Evolutionary conservation across 2,888 invertebrate species (phyloP).

Genomic region (Drosophila borealis): DNA sequence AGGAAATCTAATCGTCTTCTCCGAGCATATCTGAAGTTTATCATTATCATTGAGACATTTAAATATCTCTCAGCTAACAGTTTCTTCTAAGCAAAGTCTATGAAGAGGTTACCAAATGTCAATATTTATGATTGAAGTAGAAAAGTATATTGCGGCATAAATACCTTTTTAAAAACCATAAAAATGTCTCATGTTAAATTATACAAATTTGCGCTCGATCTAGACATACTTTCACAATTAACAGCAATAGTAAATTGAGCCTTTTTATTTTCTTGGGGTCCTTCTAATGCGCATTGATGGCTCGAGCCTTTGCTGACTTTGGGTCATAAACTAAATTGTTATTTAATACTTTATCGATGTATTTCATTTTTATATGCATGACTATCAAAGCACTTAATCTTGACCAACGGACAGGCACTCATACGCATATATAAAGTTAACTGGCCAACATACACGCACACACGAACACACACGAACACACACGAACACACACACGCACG

Average conservation of each 20-base stretch:
- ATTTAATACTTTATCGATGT: constrained; percentile 79
- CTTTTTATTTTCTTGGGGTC: constrained; percentile 7
- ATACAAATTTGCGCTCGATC: constrained; percentile 1
- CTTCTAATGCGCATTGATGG: constrained; percentile 35
- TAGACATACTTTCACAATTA: constrained; percentile 11
- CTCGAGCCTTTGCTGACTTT: constrained; percentile 30
- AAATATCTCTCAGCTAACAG: too few species aligned
- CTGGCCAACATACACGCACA: constrained; percentile 42
- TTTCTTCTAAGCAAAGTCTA: too few species aligned
- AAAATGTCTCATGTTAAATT: background rate
- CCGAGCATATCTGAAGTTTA: too few species aligned
- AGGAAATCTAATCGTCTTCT: too few species aligned
- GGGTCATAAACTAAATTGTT: constrained; percentile 77
- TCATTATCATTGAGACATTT: too few species aligned
- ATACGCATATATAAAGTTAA: constrained; percentile 63
- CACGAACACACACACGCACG: constrained; percentile 9
- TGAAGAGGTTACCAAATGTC: too few species aligned
- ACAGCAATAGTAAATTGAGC: constrained; percentile 44
- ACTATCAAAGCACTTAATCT: constrained; percentile 78
- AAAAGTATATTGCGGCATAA: background rate
- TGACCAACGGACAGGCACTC: constrained; percentile 69
- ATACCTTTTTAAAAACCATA: background rate
- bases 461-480: too few species aligned
- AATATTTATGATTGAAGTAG: background rate
- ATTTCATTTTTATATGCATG: constrained; percentile 79